A percentile compares a stretch with the other conserved stretches of the same genome.
Conservation (phyloP, 2,113 vertebrate species). For the Hemichromis elongatus region DNA sequence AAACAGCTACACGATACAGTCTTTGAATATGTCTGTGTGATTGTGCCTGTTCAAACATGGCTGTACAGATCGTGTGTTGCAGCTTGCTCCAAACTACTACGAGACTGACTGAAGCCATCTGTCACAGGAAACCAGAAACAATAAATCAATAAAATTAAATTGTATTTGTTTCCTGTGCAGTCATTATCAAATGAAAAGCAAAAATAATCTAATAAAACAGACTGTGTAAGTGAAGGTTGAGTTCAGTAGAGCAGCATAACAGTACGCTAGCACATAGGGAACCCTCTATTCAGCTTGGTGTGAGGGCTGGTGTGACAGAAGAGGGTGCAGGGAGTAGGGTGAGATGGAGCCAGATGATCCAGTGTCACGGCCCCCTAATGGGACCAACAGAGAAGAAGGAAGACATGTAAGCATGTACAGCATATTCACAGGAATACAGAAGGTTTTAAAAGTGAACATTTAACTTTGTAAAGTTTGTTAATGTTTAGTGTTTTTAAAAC, state of each 20-base stretch:
- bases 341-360: not conserved
- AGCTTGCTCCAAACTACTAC: not conserved
- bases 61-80: not conserved
- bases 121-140: not conserved
- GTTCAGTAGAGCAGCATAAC: not conserved
- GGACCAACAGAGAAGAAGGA: not conserved
- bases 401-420: not conserved
- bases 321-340: not conserved
- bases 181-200: not conserved
- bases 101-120: not conserved
- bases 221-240: not conserved
- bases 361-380: not conserved
- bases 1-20: not conserved
- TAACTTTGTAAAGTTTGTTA: not conserved
- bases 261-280: not conserved
- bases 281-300: not conserved
- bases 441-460: not conserved
- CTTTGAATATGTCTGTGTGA: fast-evolving
- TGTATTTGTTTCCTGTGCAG: not conserved
- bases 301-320: not conserved
- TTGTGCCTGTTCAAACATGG: not conserved
- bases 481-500: fast-evolving
- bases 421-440: not conserved
- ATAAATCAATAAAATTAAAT: not conserved
- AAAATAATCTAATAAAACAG: not conserved